phyloP scores from a whole-genome alignment of 2,888 invertebrate genomes.

The Trachelus troglodyta region DNA sequence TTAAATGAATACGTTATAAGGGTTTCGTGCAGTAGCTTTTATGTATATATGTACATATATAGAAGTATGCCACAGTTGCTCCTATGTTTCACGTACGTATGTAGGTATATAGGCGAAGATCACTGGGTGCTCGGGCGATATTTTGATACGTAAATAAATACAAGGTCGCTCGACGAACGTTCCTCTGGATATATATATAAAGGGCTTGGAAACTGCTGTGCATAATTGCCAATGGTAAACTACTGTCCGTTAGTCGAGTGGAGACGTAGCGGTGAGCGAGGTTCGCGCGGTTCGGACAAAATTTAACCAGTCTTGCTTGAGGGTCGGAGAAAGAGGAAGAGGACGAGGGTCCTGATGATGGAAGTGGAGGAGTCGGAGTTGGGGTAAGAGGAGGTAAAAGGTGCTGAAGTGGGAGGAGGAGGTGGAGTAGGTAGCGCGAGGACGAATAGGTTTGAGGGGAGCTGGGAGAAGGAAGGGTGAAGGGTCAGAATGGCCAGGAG shows the following conservation, averaged over 20 bases:
- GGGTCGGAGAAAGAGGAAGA: no score
- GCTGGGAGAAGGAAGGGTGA: not conserved
- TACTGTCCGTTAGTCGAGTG: not conserved
- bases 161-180: slow-evolving; percentile 52
- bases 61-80: not conserved
- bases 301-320: no score
- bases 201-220: slow-evolving; percentile 43
- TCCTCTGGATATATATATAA: slow-evolving; percentile 40
- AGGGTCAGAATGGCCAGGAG: no score
- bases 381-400: slow-evolving; percentile 11
- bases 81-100: not conserved
- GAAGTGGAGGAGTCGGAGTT: slow-evolving; percentile 16
- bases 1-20: not conserved
- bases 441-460: slow-evolving; percentile 24
- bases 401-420: not conserved
- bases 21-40: not conserved
- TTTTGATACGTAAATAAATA: slow-evolving; percentile 57
- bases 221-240: slow-evolving; percentile 32
- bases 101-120: not conserved
- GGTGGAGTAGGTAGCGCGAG: slow-evolving; percentile 15
- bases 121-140: slow-evolving; percentile 33
- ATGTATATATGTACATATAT: not conserved
- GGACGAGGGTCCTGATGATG: slow-evolving; percentile 2
- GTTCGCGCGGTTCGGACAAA: no score
- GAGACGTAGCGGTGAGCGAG: slow-evolving; percentile 7